Base-by-base conservation (phyloP, 2,888 invertebrate species). In the Leucozona laternaria region DNA sequence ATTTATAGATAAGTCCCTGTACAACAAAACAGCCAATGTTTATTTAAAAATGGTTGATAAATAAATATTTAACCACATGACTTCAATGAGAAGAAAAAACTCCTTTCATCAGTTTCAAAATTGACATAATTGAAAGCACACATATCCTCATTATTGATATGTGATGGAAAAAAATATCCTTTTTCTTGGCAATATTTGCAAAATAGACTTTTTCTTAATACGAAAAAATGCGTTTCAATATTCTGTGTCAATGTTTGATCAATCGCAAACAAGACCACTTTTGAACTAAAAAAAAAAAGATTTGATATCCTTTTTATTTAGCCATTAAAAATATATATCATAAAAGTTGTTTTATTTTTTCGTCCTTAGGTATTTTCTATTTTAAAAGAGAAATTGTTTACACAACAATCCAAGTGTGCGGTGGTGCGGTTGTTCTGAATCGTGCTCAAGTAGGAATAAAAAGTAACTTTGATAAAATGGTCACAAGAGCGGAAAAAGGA, bases 391-490 rank as follows among this genome's bases (percentile, higher is more conserved):
- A 53, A 53, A 72, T 20, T 80, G 66, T 80, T 76, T 80, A 28
- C 72, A 43, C 72, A 82, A 34, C 64, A 50, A 53, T 37, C 34
- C 5, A 48, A 53, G 37, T 25, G 53, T 43, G 40, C n/a, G 50
- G n/a, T n/a, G 20, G 53, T 43, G 40, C 15, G 62, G 60, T 48
- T 50, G 28, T 43, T 37, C 17, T 66, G 80, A 66, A 77, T 72
- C 85, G 85, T 85, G 85, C 85, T 85, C 62, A 85, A 85, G 85
- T 81, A 37, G 73, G 48, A 45, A 83, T 79, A 75, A 70, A 60
- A 83, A 64, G 71, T 58, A 72, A 78, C 81, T 82, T 82, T 78
- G 71, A 64, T 57, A 55, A 40, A 58, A 64, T 62, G 66, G 57
- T 45, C 80, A 72, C 17, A 71, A 45, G 66, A 76, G 81, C 68